Percentiles rank a stretch among this genome's conserved stretches.
These are phyloP conservation scores for Coenonympha glycerion DNA, from an alignment of 2,888 invertebrate genomes.

Conservation along the genomic window DNA sequence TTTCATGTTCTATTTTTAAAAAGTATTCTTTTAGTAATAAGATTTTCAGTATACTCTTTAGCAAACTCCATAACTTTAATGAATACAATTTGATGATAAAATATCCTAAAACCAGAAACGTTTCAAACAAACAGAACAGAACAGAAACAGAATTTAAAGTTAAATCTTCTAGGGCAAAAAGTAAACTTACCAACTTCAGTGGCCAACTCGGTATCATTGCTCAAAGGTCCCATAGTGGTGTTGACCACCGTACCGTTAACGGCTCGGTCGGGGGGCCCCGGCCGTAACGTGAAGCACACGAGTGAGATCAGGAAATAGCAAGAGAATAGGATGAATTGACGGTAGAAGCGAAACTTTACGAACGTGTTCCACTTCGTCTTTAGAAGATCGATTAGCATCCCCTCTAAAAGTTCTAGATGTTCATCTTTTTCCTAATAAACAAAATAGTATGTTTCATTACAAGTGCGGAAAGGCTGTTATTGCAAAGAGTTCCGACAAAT, in stretches of 20 bases:
- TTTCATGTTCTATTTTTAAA: too few species aligned
- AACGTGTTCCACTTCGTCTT: constrained; percentile 99
- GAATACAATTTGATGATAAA: too few species aligned
- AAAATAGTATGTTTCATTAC: too few species aligned
- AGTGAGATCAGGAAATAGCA: constrained; percentile 93
- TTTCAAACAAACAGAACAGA: too few species aligned
- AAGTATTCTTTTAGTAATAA: too few species aligned
- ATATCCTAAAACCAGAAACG: too few species aligned
- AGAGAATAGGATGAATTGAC: constrained; percentile 92
- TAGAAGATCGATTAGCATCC: constrained; percentile 92
- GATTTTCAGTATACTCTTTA: too few species aligned
- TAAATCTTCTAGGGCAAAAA: too few species aligned
- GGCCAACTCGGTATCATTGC: constrained; percentile 52
- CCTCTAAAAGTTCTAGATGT: constrained; percentile 96
- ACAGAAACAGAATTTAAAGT: too few species aligned
- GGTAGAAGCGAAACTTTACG: constrained; percentile 94
- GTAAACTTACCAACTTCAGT: constrained; percentile 50
- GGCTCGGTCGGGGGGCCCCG: constrained; percentile 82
- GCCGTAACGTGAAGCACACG: constrained; percentile 91
- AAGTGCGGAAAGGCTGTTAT: too few species aligned
- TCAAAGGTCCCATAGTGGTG: constrained; percentile 42
- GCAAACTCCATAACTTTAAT: too few species aligned
- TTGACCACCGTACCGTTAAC: constrained; percentile 54
- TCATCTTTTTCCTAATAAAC: constrained; percentile 89
- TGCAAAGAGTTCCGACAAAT: too few species aligned